Evolutionary conservation across 2,888 invertebrate genomes (phyloP), one percentile per base, ranked within the genome.

Genomic region (Sinhomidia bicolor): DNA sequence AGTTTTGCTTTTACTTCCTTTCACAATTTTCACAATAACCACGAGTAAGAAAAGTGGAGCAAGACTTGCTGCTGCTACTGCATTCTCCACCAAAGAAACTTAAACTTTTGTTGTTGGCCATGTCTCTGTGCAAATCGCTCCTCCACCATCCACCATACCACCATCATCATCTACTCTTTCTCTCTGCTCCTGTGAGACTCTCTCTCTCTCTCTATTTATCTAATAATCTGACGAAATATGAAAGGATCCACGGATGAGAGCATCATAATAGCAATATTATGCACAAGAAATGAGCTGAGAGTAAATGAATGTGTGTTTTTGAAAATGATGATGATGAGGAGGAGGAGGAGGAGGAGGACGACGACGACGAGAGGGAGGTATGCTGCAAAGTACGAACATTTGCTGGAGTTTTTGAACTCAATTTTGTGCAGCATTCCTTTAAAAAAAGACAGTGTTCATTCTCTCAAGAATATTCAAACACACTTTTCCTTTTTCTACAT

Each of bases 231-330:
- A 54, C 9, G 54, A 29, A 14, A 65, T 79, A 68, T 68, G 62
- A 29, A 54, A 57, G 71, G 41, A 78, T 4, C 20, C 82, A 78
- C 68, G 80, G 85, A 68, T 71, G 71, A 86, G 51, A 44, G 80
- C 36, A 26, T 80, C 71, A 80, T 80, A 86, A 86, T 80, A 71
- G 47, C 32, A 29, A 32, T 26, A 84, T 62, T 80, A 80, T 84
- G 32, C 71, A 68, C 79, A 78, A 78, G 51, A 85, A 85, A 44
- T 85, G 85, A 85, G 78, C 78, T 85, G 85, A 47, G 47, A 76
- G 78, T 51, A 78, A 85, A 85, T 85, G 85, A 65, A 47, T 85
- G 54, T 23, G 71, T 14, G 36, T 36, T 3, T 36, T 3, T 7
- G 4, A n/a, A 36, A 3, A 36, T 6, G n/a, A n/a, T 1, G 47